Evolutionary conservation across 2,888 invertebrate species (phyloP), one percentile per base, ranked within the genome.

Genomic region (Alloscopus bannaensis): DNA sequence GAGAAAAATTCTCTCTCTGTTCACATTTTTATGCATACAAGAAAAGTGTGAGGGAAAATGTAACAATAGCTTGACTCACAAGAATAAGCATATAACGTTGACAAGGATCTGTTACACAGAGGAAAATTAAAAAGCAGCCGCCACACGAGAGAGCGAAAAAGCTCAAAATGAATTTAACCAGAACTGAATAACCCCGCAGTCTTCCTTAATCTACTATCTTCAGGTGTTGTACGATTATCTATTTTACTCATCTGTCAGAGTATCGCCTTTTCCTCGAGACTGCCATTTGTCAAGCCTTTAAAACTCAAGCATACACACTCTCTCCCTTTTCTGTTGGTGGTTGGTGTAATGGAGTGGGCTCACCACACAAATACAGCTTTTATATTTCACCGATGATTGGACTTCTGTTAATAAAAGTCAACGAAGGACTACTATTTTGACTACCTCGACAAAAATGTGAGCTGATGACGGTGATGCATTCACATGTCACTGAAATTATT

Each of bases 231-330:
- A 57, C 66, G 71, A 79, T 79, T 80, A 82, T 82, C 82, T 79
- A 60, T 82, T 82, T 80, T 79, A 70, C 76, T 76, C 82, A 82
- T 79, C 79, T 80, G 80, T 79, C 78, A 79, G 71, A 22, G 4
- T 45, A 73, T 80, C 70, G 65, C 55, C 55, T 71, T 71, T 72
- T 72, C 57, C 77, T 69, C 60, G 78, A 72, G 70, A 57, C 65
- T 84, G 78, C 84, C 85, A 84, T 85, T 85, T 85, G 85, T 85
- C 85, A 85, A 84, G 80, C 81, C 80, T 65, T 81, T n/a, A n/a
- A n/a, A n/a, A n/a, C n/a, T n/a, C n/a, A n/a, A n/a, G n/a, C n/a
- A n/a, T n/a, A n/a, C n/a, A n/a, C n/a, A n/a, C n/a, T n/a, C n/a
- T n/a, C n/a, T n/a, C n/a, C n/a, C n/a, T n/a, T n/a, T n/a, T n/a